phyloP scores from a whole-genome alignment of 2,888 invertebrate genomes.

The Megamerina dolium region DNA sequence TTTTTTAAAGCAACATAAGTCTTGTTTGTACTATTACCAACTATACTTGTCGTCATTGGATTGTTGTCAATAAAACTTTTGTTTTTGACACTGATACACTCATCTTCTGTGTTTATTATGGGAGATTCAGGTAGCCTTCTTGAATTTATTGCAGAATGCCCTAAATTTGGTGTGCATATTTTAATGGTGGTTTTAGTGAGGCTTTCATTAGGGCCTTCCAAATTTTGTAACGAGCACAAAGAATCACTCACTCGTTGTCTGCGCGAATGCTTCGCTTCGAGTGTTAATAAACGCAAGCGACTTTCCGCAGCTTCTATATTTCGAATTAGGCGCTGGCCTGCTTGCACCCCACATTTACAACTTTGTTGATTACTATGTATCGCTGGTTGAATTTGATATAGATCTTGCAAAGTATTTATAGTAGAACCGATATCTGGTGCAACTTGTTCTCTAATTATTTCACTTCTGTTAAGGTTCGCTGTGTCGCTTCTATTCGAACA shows the following conservation, averaged over 20 bases:
- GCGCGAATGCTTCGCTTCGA: slow-evolving; percentile 68
- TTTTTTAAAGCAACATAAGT: neutral
- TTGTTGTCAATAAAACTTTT: neutral
- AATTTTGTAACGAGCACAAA: slow-evolving; percentile 53
- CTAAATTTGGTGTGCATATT: slow-evolving; percentile 28
- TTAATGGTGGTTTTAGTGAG: slow-evolving; percentile 38
- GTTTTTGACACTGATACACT: neutral
- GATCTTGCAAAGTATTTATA: slow-evolving; percentile 67
- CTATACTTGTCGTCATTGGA: neutral
- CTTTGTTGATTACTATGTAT: slow-evolving; percentile 41
- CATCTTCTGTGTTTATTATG: neutral
- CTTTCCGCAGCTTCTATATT: slow-evolving; percentile 31
- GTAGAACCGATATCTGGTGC: slow-evolving; percentile 39
- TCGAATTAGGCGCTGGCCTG: slow-evolving; percentile 20
- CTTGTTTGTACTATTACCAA: neutral
- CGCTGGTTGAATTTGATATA: slow-evolving; percentile 61
- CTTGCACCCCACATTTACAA: slow-evolving; percentile 39
- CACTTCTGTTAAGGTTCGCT: slow-evolving; percentile 31
- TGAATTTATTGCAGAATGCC: slow-evolving; percentile 9
- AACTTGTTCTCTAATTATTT: slow-evolving; percentile 21
- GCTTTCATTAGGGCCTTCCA: slow-evolving; percentile 26
- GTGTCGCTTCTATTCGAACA: slow-evolving; percentile 25
- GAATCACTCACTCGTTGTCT: slow-evolving; percentile 56
- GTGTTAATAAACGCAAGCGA: slow-evolving; percentile 61
- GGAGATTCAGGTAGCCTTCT: no score